Conservation (phyloP, 1,140 invertebrate genomes). For the Trichoplusia ni region DNA sequence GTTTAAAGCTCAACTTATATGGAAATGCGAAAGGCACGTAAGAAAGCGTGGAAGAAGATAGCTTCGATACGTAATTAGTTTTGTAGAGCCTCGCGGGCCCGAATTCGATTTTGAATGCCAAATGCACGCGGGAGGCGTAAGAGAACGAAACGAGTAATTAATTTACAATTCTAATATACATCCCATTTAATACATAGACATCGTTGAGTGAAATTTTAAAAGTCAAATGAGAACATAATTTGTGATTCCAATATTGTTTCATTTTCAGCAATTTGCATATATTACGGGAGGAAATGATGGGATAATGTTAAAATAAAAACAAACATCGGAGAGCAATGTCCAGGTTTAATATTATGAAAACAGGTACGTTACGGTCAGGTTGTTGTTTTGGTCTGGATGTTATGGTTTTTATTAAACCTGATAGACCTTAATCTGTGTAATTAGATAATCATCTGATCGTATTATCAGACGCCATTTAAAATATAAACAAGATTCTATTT, state of each 20-base stretch:
- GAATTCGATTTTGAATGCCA: conserved; percentile 65
- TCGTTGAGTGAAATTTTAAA: conserved; percentile 43
- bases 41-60: conserved; percentile 78
- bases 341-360: background rate
- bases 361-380: background rate
- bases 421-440: too few species aligned
- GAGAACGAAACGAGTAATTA: conserved; percentile 57
- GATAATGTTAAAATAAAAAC: conserved; percentile 5
- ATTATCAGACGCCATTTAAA: too few species aligned
- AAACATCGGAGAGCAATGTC: background rate
- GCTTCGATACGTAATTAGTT: conserved; percentile 79
- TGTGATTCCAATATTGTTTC: conserved; percentile 38
- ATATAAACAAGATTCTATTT: too few species aligned
- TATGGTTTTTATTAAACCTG: too few species aligned
- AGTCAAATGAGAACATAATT: conserved; percentile 46
- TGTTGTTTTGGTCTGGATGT: background rate
- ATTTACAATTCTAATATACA: conserved; percentile 65
- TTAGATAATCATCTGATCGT: too few species aligned
- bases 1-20: conserved; percentile 81
- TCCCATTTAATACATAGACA: conserved; percentile 40
- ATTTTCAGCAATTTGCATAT: conserved; percentile 35
- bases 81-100: conserved; percentile 63
- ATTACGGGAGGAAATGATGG: conserved; percentile 15
- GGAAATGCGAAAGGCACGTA: conserved; percentile 80
- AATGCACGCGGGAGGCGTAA: conserved; percentile 52